Evolutionary conservation across 1,140 invertebrate genomes (phyloP), one percentile per base, ranked within the genome.

Genomic region (Antheraea pernyi): DNA sequence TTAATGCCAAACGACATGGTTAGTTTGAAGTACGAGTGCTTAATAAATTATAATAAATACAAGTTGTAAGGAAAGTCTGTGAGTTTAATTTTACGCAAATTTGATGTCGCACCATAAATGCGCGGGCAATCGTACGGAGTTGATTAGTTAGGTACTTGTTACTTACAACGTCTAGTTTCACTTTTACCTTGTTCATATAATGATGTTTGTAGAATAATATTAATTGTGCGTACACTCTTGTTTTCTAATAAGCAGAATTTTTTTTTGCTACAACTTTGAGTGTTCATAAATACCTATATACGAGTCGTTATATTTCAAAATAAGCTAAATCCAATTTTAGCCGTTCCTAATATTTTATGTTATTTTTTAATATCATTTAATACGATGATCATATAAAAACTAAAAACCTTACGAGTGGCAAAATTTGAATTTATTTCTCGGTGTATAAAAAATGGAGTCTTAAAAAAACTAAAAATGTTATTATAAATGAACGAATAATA

Each of bases 61-160:
- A 74, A 82, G 78, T 67, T 53, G 46, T 77, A 69, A 58, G 64
- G 75, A 81, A 83, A 85, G 74, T 79, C 77, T 75, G 70, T 72
- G 73, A 76, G 79, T 89, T 83, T 81, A 91, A 91, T 91, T 91
- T 89, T 91, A 83, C 89, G 89, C 87, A 89, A 88, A 83, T 89
- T 88, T 88, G 76, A 86, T 83, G 72, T 74, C 59, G 72, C 70
- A 74, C 76, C 65, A 78, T 84, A 84, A 84, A 81, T 60, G 72
- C 61, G 59, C 46, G 30, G 58, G 71, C 76, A 75, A 76, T 76
- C 68, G 46, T 36, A 58, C 60, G 19, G 68, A 37, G 19, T 53
- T 53, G 46, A 53, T 53, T 53, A 53, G 46, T 16, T 53, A 53
- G 4, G 11, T 53, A 53, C 46, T 53, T 53, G 16, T 53, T 53